Evolutionary conservation across 1,140 invertebrate species (phyloP), one percentile per base, ranked within the genome.

Genomic region (Drosophila aff.): DNA sequence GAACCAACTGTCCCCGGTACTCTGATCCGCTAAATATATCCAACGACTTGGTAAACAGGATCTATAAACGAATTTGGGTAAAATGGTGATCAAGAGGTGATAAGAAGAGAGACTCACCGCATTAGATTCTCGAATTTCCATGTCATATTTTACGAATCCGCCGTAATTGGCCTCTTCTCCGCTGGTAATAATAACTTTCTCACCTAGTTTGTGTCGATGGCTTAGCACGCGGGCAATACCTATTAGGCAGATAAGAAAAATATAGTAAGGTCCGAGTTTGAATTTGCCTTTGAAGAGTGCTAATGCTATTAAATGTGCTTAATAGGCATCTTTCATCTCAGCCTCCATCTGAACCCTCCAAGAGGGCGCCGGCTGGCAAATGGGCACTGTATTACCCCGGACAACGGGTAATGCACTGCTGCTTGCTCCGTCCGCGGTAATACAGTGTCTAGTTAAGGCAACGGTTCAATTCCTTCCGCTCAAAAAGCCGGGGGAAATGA

Each of bases 91-190:
- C 38, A 67, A 72, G 61, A n/a, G 26, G 9, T 13, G 21, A 28
- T 26, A 15, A 31, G 7, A 18, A 18, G n/a, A 43, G 2, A 3
- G 2, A 46, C 16, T 40, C 58, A 92, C 92, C 82, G 75, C 77
- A 81, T 93, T 91, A 26, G 91, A 82, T 60, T 93, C 92, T 46
- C 92, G 92, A 72, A 93, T 60, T 80, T 93, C 92, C 58, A 92
- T 28, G 77, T 92, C 91, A 62, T 92, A 93, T 64, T 91, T 93
- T 18, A 93, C 71, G 57, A 79, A 82, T 31, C 84, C 89, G 13
- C 81, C 81, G 1, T 47, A 65, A 28, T 69, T 76, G 40, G 64
- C 61, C 40, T 81, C 79, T 69, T 90, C 82, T 38, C 92, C 92
- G 62, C 75, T 92, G 18, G 80, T 82, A 31, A 93, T 86, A 31